Conservation (phyloP, 2,888 invertebrate genomes). For the Mythimna loreyi region DNA sequence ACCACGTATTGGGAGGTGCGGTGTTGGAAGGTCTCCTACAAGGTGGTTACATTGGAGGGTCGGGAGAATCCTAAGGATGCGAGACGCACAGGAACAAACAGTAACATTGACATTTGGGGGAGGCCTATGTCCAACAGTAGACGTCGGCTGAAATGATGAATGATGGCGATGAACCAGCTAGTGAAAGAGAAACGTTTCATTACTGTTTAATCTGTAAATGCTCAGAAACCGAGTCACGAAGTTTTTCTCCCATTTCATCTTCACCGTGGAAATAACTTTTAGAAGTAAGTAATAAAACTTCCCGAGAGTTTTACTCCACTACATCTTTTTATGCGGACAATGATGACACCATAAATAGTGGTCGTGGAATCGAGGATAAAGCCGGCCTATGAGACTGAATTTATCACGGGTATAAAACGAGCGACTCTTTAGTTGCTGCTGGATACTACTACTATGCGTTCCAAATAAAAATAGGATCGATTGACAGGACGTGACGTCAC, state of each 20-base stretch:
- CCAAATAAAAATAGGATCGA: too few relatives aligned
- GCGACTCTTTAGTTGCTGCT: not conserved
- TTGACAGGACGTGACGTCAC: too few relatives aligned
- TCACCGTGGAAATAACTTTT: constrained; percentile 23
- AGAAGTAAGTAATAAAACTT: constrained; percentile 38
- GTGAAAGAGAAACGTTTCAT: constrained; percentile 13
- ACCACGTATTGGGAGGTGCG: too few relatives aligned
- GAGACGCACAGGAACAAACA: too few relatives aligned
- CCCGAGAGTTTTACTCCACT: constrained; percentile 18
- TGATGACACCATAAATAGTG: constrained; percentile 31
- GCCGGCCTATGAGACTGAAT: not conserved
- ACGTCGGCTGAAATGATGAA: too few relatives aligned
- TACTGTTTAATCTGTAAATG: constrained; percentile 23
- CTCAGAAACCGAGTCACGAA: constrained; percentile 16
- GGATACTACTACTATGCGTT: too few relatives aligned
- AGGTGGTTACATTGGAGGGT: too few relatives aligned
- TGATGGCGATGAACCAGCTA: too few relatives aligned
- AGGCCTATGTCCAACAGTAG: too few relatives aligned
- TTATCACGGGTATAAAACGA: not conserved
- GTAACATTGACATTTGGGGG: too few relatives aligned
- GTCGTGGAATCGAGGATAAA: not conserved
- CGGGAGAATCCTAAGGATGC: too few relatives aligned
- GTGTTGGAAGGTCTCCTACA: too few relatives aligned
- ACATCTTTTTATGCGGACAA: constrained; percentile 30
- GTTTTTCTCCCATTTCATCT: constrained; percentile 29